These are phyloP conservation scores for Centroberyx gerrardi DNA, from an alignment of 2,797 vertebrate genomes.

Conservation along the genomic window DNA sequence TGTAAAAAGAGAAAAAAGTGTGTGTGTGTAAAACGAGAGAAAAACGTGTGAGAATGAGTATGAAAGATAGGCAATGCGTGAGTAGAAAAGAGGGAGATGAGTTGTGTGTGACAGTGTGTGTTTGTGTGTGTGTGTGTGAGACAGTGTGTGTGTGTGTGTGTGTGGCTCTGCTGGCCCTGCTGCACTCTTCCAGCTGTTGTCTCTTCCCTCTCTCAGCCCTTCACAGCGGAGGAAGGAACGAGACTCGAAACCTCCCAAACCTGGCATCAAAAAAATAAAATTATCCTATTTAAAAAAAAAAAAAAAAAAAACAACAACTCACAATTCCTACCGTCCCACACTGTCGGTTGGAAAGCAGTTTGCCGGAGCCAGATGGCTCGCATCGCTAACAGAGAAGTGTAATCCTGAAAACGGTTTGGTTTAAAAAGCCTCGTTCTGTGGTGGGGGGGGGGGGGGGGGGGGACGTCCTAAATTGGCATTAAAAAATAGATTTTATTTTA, in stretches of 20 bases:
- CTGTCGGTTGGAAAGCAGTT: conserved; percentile 29
- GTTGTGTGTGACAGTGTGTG: background rate
- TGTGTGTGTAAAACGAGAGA: too few species aligned
- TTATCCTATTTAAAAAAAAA: conserved; percentile 30
- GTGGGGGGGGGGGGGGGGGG: too few species aligned
- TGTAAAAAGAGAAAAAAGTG: too few species aligned
- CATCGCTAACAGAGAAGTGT: conserved; percentile 26
- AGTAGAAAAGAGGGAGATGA: conserved; percentile 34
- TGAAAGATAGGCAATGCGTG: background rate
- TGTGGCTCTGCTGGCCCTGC: conserved; percentile 10
- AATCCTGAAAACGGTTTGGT: conserved; percentile 8
- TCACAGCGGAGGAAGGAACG: conserved; percentile 45
- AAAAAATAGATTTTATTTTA: too few species aligned
- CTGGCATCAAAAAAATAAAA: conserved; percentile 52
- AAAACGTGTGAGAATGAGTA: background rate
- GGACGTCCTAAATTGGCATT: background rate
- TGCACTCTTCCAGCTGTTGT: conserved; percentile 71
- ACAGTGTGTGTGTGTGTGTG: conserved; percentile 1
- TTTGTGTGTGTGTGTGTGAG: background rate
- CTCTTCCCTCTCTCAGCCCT: conserved; percentile 48
- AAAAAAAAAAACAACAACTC: conserved; percentile 16
- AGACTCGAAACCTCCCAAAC: conserved; percentile 41
- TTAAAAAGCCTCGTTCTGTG: background rate
- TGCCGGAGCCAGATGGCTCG: conserved; percentile 59
- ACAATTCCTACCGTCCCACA: conserved; percentile 41